A percentile compares a stretch with the other conserved stretches of the same genome.
These are phyloP conservation scores for Ormia ochracea DNA, from an alignment of 2,888 invertebrate genomes.

Conservation along the genomic window DNA sequence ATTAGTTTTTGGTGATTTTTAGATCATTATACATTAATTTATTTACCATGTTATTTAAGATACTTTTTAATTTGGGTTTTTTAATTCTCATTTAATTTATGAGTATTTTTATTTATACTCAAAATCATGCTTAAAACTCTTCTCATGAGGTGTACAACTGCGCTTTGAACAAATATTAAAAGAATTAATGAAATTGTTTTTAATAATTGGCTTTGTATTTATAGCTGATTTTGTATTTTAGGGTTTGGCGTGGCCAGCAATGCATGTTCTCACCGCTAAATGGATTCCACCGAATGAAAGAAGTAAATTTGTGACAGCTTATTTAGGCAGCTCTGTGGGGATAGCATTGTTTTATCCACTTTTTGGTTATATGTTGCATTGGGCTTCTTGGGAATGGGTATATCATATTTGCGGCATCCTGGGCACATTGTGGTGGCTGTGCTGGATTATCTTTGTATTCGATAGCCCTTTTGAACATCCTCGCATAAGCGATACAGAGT, in stretches of 20 bases:
- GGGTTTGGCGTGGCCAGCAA: constrained; percentile 85
- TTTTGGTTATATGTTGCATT: constrained; percentile 82
- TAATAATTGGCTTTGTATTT: too few relatives aligned
- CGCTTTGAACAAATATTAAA: too few relatives aligned
- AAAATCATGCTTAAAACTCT: too few relatives aligned
- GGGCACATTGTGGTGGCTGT: constrained; percentile 82
- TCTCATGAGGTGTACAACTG: too few relatives aligned
- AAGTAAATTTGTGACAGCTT: constrained; percentile 83
- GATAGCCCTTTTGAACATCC: constrained; percentile 83
- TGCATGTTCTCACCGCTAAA: constrained; percentile 86
- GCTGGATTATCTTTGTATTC: constrained; percentile 81
- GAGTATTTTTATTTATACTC: too few relatives aligned
- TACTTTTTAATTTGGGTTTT: too few relatives aligned
- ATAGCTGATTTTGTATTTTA: too few relatives aligned
- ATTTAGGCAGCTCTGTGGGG: constrained; percentile 82
- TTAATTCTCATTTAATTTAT: too few relatives aligned
- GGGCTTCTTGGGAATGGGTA: constrained; percentile 84
- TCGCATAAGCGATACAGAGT: constrained; percentile 80
- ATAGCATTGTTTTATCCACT: constrained; percentile 83
- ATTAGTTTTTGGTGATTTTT: too few relatives aligned
- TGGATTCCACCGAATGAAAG: constrained; percentile 91
- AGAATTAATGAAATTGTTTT: too few relatives aligned
- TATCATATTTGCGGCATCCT: constrained; percentile 82
- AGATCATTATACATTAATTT: too few relatives aligned
- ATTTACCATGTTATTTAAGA: too few relatives aligned